These are phyloP conservation scores for Theocolax elegans DNA, from an alignment of 1,140 invertebrate species.

Conservation along the genomic window DNA sequence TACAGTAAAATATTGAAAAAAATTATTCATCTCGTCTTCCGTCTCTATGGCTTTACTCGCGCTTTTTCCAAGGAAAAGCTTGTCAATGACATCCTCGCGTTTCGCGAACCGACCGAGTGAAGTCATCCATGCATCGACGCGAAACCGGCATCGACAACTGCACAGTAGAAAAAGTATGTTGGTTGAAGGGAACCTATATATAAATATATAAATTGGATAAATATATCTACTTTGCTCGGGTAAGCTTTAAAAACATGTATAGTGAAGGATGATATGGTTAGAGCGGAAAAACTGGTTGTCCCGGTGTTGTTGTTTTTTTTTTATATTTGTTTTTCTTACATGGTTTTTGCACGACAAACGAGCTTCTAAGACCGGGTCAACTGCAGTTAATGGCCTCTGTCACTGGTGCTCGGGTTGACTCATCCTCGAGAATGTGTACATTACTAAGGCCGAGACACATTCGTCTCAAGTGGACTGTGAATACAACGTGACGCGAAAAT, in stretches of 20 bases:
- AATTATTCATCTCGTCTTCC: too few species aligned
- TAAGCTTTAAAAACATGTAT: too few species aligned
- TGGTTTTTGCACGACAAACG: background rate
- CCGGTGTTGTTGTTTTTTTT: background rate
- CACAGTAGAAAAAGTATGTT: background rate
- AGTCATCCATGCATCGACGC: background rate
- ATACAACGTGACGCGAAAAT: background rate
- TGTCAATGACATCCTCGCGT: too few species aligned
- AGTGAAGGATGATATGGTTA: too few species aligned
- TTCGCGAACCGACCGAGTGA: background rate
- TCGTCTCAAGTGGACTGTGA: conserved; percentile 12
- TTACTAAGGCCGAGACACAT: background rate
- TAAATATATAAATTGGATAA: conserved; percentile 1
- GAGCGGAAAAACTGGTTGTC: conserved; percentile 6
- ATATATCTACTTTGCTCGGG: background rate
- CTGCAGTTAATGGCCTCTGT: conserved; percentile 35
- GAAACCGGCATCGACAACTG: background rate
- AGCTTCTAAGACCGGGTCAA: conserved; percentile 12
- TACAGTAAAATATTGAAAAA: too few species aligned
- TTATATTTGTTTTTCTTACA: background rate
- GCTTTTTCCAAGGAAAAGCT: too few species aligned
- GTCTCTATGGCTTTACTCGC: too few species aligned
- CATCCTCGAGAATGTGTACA: conserved; percentile 10
- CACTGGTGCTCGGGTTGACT: conserved; percentile 31
- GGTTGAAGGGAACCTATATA: background rate